Conservation (phyloP, 2,888 invertebrate genomes). For the Caenorhabditis doughertyi region DNA sequence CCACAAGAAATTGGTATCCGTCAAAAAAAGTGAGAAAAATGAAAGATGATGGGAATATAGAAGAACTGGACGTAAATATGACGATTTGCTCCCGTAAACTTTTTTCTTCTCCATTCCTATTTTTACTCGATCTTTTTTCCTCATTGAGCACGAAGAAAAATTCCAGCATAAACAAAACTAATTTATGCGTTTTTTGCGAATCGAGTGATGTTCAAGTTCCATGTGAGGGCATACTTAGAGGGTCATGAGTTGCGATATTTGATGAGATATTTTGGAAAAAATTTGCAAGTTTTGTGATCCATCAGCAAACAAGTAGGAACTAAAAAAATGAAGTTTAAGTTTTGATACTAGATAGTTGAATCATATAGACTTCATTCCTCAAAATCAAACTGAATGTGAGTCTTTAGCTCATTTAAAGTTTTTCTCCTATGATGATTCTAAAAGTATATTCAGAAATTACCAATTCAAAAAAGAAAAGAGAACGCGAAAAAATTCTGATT, state of each 20-base stretch:
- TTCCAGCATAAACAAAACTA: slow-evolving; percentile 53
- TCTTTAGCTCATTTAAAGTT: background rate
- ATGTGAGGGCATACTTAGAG: slow-evolving; percentile 31
- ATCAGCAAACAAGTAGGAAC: background rate
- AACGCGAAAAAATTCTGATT: background rate
- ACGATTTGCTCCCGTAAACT: slow-evolving; percentile 35
- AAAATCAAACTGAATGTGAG: too few species aligned
- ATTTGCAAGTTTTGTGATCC: background rate
- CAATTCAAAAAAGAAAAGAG: slow-evolving; percentile 8
- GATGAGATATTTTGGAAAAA: background rate
- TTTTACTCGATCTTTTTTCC: slow-evolving; percentile 20
- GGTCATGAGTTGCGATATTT: slow-evolving; percentile 13
- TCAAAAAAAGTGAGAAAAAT: background rate
- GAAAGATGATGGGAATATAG: slow-evolving; percentile 46
- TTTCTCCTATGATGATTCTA: too few species aligned
- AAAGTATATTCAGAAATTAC: slow-evolving; percentile 8
- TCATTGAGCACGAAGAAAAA: slow-evolving; percentile 6
- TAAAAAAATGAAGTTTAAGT: too few species aligned
- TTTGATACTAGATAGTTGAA: too few species aligned
- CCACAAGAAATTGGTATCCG: background rate
- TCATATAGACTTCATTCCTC: too few species aligned
- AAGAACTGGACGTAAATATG: slow-evolving; percentile 39
- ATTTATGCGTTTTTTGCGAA: slow-evolving; percentile 51
- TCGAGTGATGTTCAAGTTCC: slow-evolving; percentile 27
- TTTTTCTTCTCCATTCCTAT: slow-evolving; percentile 22